Evolutionary conservation across 2,888 invertebrate genomes (phyloP), one percentile per base, ranked within the genome.

Genomic region (Ectemnius continuus): DNA sequence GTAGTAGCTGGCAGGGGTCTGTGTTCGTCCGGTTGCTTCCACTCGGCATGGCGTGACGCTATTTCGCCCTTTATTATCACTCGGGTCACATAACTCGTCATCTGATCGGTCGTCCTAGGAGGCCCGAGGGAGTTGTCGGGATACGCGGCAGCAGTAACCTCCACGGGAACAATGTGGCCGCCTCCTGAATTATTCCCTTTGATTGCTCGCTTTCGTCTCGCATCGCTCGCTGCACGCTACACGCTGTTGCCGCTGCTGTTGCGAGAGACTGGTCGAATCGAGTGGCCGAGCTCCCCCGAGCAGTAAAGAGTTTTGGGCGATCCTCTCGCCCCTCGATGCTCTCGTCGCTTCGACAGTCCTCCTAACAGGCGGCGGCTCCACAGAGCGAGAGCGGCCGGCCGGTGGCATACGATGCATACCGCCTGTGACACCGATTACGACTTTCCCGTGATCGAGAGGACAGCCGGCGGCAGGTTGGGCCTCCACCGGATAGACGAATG

Each of bases 171-270:
- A 90, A 90, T 90, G 86, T 84, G 75, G 83, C 84, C 84, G 87
- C 86, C 90, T 91, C 85, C 84, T 91, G 90, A 91, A 91, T 91
- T 90, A 91, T 91, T 91, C 91, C 84, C 91, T 91, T 91, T 91
- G 91, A 91, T 90, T 91, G 90, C 88, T 89, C 86, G 88, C 88
- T 90, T 90, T 89, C 88, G 90, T 89, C 84, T 81, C 87, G 86
- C 83, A 86, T 82, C 84, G 85, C 76, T 85, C 84, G 85, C 16
- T 23, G 3, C 23, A 23, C 23, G 23, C 23, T 23, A 3, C 23
- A 0, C 3, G 23, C 23, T 23, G 2, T 2, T 2, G 20, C 23
- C 3, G 23, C 23, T 23, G 23, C 23, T 62, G 18, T 79, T 67
- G 56, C 62, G 62, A 62, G 48, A 56, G 36, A 45, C 57, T 20